Percentiles rank a stretch among this genome's conserved stretches.
These are phyloP conservation scores for Zosterops pallidus DNA, from an alignment of 2,113 vertebrate species.

Conservation along the genomic window DNA sequence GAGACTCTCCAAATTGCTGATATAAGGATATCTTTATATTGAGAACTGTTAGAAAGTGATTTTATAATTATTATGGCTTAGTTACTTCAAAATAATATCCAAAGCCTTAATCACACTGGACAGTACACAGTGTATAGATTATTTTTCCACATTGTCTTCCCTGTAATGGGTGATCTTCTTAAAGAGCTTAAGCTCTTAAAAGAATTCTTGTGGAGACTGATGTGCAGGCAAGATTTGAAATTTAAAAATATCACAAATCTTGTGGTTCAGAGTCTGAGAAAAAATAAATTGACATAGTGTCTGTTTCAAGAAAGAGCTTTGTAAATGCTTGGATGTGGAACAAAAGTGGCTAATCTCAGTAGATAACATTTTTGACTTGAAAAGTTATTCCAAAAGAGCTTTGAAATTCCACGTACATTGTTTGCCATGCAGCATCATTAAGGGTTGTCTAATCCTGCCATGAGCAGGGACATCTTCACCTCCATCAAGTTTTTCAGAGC, in stretches of 20 bases:
- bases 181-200: neutral
- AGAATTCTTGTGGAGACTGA: neutral
- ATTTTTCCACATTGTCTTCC: neutral
- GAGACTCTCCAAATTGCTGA: neutral
- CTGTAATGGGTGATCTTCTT: neutral
- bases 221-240: neutral
- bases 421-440: accelerated
- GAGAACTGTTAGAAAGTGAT: neutral
- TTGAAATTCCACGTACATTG: neutral
- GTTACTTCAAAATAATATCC: neutral
- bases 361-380: neutral
- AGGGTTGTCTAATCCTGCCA: neutral
- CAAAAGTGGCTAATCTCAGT: neutral
- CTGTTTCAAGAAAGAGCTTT: neutral
- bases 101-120: neutral
- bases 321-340: neutral
- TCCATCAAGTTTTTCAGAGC: neutral
- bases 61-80: neutral
- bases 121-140: neutral
- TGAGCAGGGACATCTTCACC: neutral
- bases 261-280: neutral
- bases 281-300: neutral
- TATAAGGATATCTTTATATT: neutral
- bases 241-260: neutral
- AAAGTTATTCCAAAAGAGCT: neutral